Conservation (phyloP, 2,113 vertebrate genomes). For the Vireo altiloquus region DNA sequence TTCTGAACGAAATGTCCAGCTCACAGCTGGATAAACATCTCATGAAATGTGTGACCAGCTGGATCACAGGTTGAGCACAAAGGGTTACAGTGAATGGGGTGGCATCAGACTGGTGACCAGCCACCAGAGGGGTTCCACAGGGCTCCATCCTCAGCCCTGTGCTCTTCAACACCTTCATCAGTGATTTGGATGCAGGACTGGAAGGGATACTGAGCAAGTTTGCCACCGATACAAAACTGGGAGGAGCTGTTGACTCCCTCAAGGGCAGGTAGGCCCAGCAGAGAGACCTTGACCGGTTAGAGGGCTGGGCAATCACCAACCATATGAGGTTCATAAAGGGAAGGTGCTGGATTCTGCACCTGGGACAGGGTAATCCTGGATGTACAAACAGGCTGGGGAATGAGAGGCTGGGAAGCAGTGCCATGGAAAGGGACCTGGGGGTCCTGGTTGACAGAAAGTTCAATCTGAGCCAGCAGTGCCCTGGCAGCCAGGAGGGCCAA, state of each 20-base stretch:
- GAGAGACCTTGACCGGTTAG: background rate
- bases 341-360: background rate
- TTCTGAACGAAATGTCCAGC: background rate
- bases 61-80: background rate
- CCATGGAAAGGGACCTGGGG: background rate
- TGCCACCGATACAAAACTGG: background rate
- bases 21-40: background rate
- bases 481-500: background rate
- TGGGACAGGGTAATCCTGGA: background rate
- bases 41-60: background rate
- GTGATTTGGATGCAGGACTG: background rate
- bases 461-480: background rate
- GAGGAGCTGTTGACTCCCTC: background rate
- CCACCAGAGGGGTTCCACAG: background rate
- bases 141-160: background rate
- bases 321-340: background rate
- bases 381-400: background rate
- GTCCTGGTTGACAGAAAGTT: rapidly evolving
- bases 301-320: background rate
- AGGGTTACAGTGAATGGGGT: background rate
- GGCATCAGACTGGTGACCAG: background rate
- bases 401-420: background rate
- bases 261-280: too few relatives aligned
- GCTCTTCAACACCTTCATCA: background rate
- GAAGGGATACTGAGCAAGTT: too few relatives aligned